A percentile compares a stretch with the other conserved stretches of the same genome.
Conservation (phyloP, 2,797 vertebrate species). For the Chrosomus eos region DNA sequence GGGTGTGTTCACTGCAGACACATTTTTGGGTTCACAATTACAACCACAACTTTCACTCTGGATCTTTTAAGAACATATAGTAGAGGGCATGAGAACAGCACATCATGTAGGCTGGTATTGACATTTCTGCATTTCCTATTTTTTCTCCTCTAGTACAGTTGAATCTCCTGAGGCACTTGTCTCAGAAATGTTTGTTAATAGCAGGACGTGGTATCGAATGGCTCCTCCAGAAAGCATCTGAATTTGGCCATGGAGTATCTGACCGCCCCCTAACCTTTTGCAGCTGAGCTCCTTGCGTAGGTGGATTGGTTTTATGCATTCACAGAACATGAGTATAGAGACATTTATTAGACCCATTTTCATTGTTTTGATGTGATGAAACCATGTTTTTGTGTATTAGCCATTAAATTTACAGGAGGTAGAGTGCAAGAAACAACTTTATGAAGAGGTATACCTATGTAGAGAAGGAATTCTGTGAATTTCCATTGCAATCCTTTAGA, state of each 20-base stretch:
- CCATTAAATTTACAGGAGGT: not conserved
- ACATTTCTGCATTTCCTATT: slow-evolving; percentile 22
- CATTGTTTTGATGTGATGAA: not conserved
- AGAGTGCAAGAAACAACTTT: not conserved
- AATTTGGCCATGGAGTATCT: slow-evolving; percentile 39
- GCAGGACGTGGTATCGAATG: slow-evolving; percentile 50
- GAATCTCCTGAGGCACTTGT: slow-evolving; percentile 40
- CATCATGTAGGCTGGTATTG: slow-evolving; percentile 8
- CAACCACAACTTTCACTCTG: not conserved
- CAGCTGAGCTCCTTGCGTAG: slow-evolving; percentile 48
- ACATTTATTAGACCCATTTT: slow-evolving; percentile 20
- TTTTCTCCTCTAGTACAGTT: slow-evolving; percentile 23
- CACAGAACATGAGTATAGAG: slow-evolving; percentile 1
- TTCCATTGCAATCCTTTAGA: slow-evolving; percentile 37
- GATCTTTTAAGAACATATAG: not conserved
- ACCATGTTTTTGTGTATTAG: not conserved
- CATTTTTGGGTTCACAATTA: slow-evolving; percentile 5
- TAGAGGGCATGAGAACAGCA: not conserved
- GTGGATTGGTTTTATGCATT: slow-evolving; percentile 34
- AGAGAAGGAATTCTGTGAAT: slow-evolving; percentile 7
- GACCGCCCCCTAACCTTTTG: slow-evolving; percentile 21
- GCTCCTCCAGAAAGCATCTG: slow-evolving; percentile 45
- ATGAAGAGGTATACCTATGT: not conserved
- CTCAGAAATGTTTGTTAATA: slow-evolving; percentile 46
- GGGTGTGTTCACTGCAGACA: not conserved